These are phyloP conservation scores for Lasioglossum morio DNA, from an alignment of 2,888 invertebrate genomes.

Conservation along the genomic window DNA sequence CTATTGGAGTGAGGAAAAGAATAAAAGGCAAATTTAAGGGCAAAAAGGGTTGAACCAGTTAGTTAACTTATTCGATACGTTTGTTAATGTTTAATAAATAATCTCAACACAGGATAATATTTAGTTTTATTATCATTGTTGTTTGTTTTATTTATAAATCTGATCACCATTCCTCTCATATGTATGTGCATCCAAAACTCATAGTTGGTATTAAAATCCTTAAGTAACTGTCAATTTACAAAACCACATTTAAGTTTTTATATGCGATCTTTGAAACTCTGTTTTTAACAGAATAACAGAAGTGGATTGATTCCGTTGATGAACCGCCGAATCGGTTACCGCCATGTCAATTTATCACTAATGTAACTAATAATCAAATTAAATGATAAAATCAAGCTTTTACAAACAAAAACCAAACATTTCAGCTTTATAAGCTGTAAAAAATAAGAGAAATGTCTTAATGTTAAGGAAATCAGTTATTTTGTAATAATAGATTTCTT, in stretches of 20 bases:
- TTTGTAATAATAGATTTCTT: conserved; percentile 58
- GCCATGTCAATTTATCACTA: conserved; percentile 35
- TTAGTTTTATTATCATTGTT: conserved; percentile 59
- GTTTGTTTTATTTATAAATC: conserved; percentile 66
- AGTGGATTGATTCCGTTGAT: conserved; percentile 40
- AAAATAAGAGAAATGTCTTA: conserved; percentile 55
- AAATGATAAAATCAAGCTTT: conserved; percentile 32
- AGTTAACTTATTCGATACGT: conserved; percentile 9
- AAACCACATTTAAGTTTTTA: conserved; percentile 47
- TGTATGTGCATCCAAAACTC: conserved; percentile 48
- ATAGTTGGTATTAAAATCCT: conserved; percentile 49
- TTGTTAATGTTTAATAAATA: conserved; percentile 60
- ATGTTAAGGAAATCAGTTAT: conserved; percentile 56
- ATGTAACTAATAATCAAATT: conserved; percentile 31
- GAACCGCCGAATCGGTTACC: conserved; percentile 13
- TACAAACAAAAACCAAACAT: conserved; percentile 33
- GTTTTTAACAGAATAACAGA: conserved; percentile 28
- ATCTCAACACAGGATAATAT: conserved; percentile 51
- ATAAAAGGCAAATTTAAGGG: conserved; percentile 86
- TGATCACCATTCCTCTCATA: conserved; percentile 58
- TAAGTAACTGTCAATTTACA: conserved; percentile 56
- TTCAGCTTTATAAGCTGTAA: conserved; percentile 43
- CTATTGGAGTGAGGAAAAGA: conserved; percentile 91
- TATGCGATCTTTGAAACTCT: conserved; percentile 38
- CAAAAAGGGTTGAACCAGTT: conserved; percentile 23